A percentile compares a stretch with the other conserved stretches of the same genome.
Conservation (phyloP, 2,797 vertebrate genomes). For the Morus bassanus region DNA sequence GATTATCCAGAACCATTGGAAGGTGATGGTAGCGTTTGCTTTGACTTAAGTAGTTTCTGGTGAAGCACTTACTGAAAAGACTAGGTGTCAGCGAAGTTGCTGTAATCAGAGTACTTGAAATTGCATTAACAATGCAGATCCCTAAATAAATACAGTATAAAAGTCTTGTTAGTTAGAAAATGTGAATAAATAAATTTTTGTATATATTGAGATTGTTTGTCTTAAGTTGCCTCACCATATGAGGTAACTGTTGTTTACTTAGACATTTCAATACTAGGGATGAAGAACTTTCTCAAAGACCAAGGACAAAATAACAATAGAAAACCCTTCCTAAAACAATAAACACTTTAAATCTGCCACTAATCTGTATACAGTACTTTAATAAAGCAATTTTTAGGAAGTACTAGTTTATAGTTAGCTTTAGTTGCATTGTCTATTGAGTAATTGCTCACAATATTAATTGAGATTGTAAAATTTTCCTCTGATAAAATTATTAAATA, state of each 20-base stretch:
- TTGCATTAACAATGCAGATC: not conserved
- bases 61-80: not conserved
- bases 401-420: not conserved
- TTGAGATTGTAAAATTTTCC: not conserved
- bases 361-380: not conserved
- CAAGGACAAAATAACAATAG: not conserved
- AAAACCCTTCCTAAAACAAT: not conserved
- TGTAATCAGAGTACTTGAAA: not conserved
- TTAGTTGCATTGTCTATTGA: not conserved
- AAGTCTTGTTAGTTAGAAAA: not conserved
- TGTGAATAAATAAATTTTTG: not conserved
- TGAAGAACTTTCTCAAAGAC: slow-evolving; percentile 26
- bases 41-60: not conserved
- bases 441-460: not conserved
- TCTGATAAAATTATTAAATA: not conserved
- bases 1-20: not conserved
- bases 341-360: not conserved
- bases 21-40: not conserved
- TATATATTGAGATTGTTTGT: slow-evolving; percentile 1
- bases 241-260: slow-evolving; percentile 38
- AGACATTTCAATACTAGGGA: not conserved
- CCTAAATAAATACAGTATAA: not conserved
- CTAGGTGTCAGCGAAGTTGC: not conserved
- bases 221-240: not conserved
- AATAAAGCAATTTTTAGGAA: not conserved